phyloP scores from a whole-genome alignment of 2,113 vertebrate species.

The Carassius carassius region DNA sequence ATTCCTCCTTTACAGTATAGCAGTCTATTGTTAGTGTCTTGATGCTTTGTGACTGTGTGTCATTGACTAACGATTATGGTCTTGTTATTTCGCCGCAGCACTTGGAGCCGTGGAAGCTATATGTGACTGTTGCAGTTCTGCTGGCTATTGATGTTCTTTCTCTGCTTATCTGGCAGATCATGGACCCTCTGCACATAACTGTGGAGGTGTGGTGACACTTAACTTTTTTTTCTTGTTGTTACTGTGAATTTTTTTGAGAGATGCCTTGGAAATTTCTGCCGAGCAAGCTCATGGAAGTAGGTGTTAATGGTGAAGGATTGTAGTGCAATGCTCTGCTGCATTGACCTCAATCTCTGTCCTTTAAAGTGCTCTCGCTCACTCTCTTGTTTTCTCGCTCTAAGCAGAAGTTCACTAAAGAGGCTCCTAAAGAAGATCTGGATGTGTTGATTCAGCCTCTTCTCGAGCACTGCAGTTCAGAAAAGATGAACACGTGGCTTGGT shows the following conservation, averaged over 20 bases:
- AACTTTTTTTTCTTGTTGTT: background rate
- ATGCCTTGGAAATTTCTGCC: slow-evolving; percentile 7
- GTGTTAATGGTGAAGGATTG: slow-evolving; percentile 28
- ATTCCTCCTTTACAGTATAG: background rate
- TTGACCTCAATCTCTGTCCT: slow-evolving; percentile 28
- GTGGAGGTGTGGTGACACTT: slow-evolving; percentile 80
- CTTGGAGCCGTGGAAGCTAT: slow-evolving; percentile 94
- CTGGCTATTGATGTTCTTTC: slow-evolving; percentile 87
- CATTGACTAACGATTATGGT: background rate
- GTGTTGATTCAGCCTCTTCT: slow-evolving; percentile 88
- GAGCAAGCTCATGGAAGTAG: slow-evolving; percentile 11
- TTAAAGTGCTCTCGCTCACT: slow-evolving; percentile 9
- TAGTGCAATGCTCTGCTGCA: background rate
- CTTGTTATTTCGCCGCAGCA: slow-evolving; percentile 73
- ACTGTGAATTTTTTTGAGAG: background rate
- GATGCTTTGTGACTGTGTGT: background rate
- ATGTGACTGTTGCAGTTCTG: slow-evolving; percentile 87
- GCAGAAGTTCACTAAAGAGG: slow-evolving; percentile 87
- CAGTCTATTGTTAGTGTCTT: background rate
- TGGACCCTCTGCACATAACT: slow-evolving; percentile 89
- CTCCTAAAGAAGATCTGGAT: slow-evolving; percentile 84
- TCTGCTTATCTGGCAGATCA: slow-evolving; percentile 90
- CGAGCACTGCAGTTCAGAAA: slow-evolving; percentile 93
- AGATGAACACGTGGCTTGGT: slow-evolving; percentile 98
- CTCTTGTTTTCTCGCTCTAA: slow-evolving; percentile 12